Evolutionary conservation across 2,113 vertebrate genomes (phyloP), one percentile per base, ranked within the genome.

Genomic region (Poeciliopsis retropinna): DNA sequence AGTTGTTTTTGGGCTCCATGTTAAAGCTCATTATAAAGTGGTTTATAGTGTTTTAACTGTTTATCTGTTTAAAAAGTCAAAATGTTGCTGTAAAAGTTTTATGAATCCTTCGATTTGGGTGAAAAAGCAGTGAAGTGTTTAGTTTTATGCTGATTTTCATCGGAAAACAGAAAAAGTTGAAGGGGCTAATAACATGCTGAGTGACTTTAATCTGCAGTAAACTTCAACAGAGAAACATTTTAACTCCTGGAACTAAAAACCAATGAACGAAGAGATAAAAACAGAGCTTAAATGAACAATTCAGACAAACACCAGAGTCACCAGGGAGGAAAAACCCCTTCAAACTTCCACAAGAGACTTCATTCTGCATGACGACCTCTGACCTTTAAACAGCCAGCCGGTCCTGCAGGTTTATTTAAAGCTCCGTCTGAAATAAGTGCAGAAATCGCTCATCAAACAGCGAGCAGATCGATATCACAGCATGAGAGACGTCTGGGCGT

Each of bases 381-480:
- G 15, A 90, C 79, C 86, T 73, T 19, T 28, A 0, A 61, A n/a
- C 39, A 30, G n/a, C 68, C 29, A 25, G 69, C 82, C 61, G 1
- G 67, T 79, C 82, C 54, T 19, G 65, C 6, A 75, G 73, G 77
- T 79, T 44, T 91, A 87, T 90, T 87, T 87, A 86, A 87, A 86
- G 87, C 87, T 81, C 81, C 72, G 82, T 87, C 83, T 79, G 57
- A 85, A 82, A 90, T 79, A 85, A 85, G 78, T 87, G 60, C 83
- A 82, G 79, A 83, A 88, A 86, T 80, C 87, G 80, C 80, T 73
- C 81, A 81, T 87, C 87, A 88, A 82, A 86, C 80, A 87, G 39
- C 28, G 76, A 80, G 72, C 3, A 66, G 81, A 88, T 89, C 88
- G 2, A 88, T 88, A 86, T 73, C 76, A 65, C 63, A 75, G 67